Evolutionary conservation across 2,888 invertebrate genomes (phyloP).

Genomic region (Chloromyia formosa): DNA sequence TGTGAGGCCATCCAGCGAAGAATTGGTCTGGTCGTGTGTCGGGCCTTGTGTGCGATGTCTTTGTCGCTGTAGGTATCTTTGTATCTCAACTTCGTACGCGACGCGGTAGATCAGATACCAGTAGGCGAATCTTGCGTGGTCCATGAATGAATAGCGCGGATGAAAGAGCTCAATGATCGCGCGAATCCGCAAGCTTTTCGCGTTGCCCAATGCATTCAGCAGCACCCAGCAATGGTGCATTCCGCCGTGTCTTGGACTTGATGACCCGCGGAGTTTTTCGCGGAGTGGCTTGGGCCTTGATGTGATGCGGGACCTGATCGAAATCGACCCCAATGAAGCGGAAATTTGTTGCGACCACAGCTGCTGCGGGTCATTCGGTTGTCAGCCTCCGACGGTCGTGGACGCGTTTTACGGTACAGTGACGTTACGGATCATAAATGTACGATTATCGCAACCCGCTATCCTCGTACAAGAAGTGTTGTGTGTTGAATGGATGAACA

Average conservation of each 20-base stretch:
- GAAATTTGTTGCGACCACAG: constrained; percentile 51
- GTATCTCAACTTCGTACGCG: constrained; percentile 14
- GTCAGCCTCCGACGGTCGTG: constrained; percentile 54
- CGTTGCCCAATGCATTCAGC: constrained; percentile 25
- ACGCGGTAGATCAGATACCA: neutral
- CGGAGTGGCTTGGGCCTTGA: constrained; percentile 25
- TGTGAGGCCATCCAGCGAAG: no score
- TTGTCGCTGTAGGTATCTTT: no score
- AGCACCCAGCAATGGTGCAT: neutral
- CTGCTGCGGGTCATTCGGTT: constrained; percentile 54
- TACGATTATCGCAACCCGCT: no score
- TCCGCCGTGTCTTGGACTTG: constrained; percentile 5
- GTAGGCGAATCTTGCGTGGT: constrained; percentile 11
- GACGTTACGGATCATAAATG: constrained; percentile 23
- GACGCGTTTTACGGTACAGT: constrained; percentile 52
- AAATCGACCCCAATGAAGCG: constrained; percentile 39
- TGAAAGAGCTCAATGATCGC: constrained; percentile 40
- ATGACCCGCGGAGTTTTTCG: constrained; percentile 30
- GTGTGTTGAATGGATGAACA: constrained; percentile 16
- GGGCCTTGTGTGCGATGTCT: no score
- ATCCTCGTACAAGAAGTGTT: constrained; percentile 29
- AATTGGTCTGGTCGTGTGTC: no score
- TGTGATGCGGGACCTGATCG: constrained; percentile 13
- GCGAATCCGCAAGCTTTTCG: constrained; percentile 12
- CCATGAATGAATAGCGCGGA: constrained; percentile 26